Conservation (phyloP, 2,113 vertebrate genomes). For the Sus scrofa region DNA sequence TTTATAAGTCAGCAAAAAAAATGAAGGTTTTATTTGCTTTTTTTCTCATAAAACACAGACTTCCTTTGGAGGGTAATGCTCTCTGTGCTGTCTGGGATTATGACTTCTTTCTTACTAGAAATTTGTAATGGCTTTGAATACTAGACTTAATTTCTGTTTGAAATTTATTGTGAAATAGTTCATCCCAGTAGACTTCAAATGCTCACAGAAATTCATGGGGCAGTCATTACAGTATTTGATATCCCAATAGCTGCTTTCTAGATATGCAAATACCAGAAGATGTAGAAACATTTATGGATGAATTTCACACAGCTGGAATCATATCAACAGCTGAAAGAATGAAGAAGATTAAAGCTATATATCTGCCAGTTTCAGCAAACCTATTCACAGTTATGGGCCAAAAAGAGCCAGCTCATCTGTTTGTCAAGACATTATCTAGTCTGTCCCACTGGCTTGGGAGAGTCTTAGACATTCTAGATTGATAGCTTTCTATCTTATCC, state of each 20-base stretch:
- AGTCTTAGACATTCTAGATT: background rate
- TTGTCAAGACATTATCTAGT: conserved; percentile 16
- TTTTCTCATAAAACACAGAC: background rate
- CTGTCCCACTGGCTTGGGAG: background rate
- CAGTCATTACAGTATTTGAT: background rate
- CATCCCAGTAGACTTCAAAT: background rate
- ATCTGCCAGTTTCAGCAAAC: background rate
- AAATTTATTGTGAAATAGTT: background rate
- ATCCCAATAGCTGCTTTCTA: background rate
- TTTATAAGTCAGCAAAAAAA: background rate
- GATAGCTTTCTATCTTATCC: background rate
- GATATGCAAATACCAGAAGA: background rate
- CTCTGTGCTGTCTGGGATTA: background rate
- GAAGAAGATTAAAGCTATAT: background rate
- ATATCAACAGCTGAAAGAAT: conserved; percentile 10
- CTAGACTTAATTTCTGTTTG: background rate
- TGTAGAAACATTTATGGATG: background rate
- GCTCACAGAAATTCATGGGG: background rate
- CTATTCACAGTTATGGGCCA: background rate
- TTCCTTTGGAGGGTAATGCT: background rate
- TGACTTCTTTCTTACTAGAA: background rate
- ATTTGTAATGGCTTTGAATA: background rate
- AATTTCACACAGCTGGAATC: conserved; percentile 12
- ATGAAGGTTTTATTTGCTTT: background rate
- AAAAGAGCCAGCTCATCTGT: background rate